Conservation (phyloP, 2,113 vertebrate species). For the Megaceryle maxima region DNA sequence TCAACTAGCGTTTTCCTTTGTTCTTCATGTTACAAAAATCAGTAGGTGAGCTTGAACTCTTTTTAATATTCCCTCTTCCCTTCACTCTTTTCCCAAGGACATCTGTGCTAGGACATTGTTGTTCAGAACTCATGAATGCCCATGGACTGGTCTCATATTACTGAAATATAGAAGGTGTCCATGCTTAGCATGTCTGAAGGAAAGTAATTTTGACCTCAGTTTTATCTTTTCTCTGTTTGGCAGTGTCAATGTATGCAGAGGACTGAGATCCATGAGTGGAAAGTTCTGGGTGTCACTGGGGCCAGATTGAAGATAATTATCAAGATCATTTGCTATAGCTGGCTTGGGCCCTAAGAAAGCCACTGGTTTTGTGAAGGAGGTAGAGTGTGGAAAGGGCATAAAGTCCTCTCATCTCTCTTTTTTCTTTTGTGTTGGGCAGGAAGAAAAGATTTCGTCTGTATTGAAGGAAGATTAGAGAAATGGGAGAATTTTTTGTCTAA, state of each 20-base stretch:
- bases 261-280: background rate
- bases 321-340: background rate
- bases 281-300: background rate
- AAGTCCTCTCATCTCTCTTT: background rate
- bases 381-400: background rate
- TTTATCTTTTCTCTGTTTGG: background rate
- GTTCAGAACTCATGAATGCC: background rate
- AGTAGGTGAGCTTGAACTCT: background rate
- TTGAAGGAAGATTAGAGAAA: background rate
- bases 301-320: background rate
- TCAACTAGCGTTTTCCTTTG: background rate
- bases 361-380: background rate
- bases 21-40: background rate
- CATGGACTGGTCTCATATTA: background rate
- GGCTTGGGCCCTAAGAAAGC: background rate
- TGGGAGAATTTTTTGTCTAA: conserved; percentile 19
- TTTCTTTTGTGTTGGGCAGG: background rate
- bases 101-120: background rate
- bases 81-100: background rate
- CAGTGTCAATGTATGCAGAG: background rate
- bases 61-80: background rate
- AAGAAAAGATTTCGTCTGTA: background rate
- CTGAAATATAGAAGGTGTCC: background rate
- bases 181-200: background rate
- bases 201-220: background rate